phyloP scores from a whole-genome alignment of 2,888 invertebrate genomes.

The Lampropteryx suffumata region DNA sequence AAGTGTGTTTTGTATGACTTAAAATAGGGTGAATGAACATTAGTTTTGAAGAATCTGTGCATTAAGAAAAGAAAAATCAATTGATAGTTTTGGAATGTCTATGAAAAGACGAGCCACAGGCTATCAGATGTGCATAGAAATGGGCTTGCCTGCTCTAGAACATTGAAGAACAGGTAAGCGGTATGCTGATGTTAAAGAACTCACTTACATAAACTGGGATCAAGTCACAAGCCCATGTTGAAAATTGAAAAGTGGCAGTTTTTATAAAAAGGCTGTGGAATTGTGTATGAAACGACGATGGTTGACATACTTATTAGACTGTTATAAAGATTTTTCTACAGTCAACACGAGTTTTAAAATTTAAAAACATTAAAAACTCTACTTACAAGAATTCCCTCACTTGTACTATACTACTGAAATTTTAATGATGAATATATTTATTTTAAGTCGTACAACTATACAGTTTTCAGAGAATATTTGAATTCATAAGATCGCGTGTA shows the following conservation, averaged over 20 bases:
- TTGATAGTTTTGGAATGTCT: conserved; percentile 5
- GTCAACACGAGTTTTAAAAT: too few relatives aligned
- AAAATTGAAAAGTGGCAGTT: background rate
- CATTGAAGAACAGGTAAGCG: background rate
- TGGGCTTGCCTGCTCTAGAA: background rate
- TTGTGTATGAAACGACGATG: conserved; percentile 1
- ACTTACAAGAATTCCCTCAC: too few relatives aligned
- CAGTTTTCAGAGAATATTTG: background rate
- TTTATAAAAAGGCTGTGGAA: conserved; percentile 10
- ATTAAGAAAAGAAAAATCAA: background rate
- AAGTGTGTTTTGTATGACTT: conserved; percentile 8
- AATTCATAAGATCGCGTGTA: background rate
- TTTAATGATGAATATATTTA: too few relatives aligned
- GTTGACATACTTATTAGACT: too few relatives aligned
- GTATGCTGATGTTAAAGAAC: background rate
- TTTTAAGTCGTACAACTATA: too few relatives aligned
- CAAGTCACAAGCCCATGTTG: too few relatives aligned
- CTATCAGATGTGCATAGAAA: background rate
- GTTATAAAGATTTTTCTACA: too few relatives aligned
- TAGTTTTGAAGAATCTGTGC: conserved; percentile 8
- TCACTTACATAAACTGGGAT: too few relatives aligned
- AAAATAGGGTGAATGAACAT: conserved; percentile 8
- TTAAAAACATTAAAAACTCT: too few relatives aligned
- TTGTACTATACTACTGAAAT: too few relatives aligned
- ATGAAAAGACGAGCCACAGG: background rate